A percentile compares a stretch with the other conserved stretches of the same genome.
phyloP scores from a whole-genome alignment of 2,888 invertebrate species.

The Leuctra nigra region DNA sequence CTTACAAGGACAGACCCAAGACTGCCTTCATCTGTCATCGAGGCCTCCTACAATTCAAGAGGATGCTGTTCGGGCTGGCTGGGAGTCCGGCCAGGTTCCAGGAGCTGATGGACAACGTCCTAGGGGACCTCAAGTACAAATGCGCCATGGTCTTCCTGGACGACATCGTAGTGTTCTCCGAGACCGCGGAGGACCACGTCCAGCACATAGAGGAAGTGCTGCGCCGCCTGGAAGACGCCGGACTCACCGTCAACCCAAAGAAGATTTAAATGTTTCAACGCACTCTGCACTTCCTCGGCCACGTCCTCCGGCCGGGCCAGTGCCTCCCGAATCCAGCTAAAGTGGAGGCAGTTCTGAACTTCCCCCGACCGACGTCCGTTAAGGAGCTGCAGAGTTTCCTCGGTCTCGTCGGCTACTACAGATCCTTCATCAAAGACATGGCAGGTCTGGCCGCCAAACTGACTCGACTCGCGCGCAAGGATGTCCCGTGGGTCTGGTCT shows the following conservation, averaged over 20 bases:
- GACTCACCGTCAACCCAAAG: constrained; percentile 26
- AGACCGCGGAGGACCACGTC: constrained; percentile 19
- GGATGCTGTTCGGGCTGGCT: neutral
- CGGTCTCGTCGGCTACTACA: neutral
- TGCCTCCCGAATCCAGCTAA: neutral
- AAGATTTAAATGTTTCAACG: constrained; percentile 25
- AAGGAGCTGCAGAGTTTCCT: constrained; percentile 3
- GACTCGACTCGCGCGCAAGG: neutral
- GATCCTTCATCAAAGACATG: neutral
- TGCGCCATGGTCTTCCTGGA: neutral
- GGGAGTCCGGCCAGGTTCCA: neutral
- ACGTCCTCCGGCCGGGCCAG: neutral
- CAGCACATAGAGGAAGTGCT: constrained; percentile 20
- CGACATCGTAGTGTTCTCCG: constrained; percentile 9
- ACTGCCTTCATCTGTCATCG: constrained; percentile 2
- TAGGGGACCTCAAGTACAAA: neutral
- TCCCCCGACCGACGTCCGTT: neutral
- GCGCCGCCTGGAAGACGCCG: constrained; percentile 15
- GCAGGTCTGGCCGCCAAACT: neutral
- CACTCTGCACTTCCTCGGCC: neutral
- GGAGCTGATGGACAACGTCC: constrained; percentile 6
- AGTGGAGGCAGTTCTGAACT: neutral
- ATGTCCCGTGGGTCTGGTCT: neutral
- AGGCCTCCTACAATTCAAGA: neutral
- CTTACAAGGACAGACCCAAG: neutral